These are phyloP conservation scores for Pollicipes pollicipes DNA, from an alignment of 1,140 invertebrate genomes.

Conservation along the genomic window DNA sequence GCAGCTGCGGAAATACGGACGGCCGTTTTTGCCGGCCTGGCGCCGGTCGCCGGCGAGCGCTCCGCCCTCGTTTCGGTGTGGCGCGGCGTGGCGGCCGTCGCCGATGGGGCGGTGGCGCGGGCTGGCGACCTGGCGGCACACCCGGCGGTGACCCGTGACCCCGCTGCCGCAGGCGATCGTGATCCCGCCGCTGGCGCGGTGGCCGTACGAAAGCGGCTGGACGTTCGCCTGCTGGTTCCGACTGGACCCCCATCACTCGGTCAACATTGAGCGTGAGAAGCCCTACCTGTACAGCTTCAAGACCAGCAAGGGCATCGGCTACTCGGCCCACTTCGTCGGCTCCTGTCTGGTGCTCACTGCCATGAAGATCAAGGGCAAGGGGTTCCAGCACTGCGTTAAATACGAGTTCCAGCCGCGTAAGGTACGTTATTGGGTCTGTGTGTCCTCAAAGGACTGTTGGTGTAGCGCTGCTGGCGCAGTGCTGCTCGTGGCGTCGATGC, in stretches of 20 bases:
- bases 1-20: no score
- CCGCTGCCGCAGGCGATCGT: constrained; percentile 59
- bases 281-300: constrained; percentile 98
- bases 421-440: constrained; percentile 26
- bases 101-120: no score
- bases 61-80: no score
- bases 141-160: neutral
- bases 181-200: constrained; percentile 84
- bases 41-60: no score
- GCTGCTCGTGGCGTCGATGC: no score
- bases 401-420: constrained; percentile 97
- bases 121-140: no score
- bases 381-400: constrained; percentile 98
- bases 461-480: no score
- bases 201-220: constrained; percentile 98
- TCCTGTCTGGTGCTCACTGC: constrained; percentile 95
- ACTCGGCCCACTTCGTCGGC: constrained; percentile 97
- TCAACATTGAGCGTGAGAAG: constrained; percentile 95
- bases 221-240: constrained; percentile 99
- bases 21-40: constrained; percentile 9
- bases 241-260: constrained; percentile 93
- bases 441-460: no score
- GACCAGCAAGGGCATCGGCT: constrained; percentile 96
- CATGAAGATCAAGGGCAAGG: constrained; percentile 98
- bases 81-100: no score